These are phyloP conservation scores for Epinephelus cyanopodus DNA, from an alignment of 2,113 vertebrate genomes.

Conservation along the genomic window DNA sequence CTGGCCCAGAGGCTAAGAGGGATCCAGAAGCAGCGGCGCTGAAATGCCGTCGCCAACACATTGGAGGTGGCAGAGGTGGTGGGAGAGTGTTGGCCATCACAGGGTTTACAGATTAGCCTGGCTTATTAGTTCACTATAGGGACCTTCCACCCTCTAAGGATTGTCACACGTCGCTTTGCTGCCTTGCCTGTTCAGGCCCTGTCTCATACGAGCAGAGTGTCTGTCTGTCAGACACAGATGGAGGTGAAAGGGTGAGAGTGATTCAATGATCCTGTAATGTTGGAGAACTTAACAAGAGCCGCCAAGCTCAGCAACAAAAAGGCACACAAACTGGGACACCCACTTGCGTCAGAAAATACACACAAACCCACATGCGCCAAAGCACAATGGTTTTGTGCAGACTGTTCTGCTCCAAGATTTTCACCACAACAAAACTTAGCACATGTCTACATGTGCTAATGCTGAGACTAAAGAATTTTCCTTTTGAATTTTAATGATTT, in stretches of 20 bases:
- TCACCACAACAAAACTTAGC: slow-evolving; percentile 59
- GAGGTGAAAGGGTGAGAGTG: slow-evolving; percentile 64
- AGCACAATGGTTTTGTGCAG: slow-evolving; percentile 37
- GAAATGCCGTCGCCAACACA: slow-evolving; percentile 74
- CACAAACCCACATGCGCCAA: slow-evolving; percentile 24
- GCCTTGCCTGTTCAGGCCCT: slow-evolving; percentile 37
- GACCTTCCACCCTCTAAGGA: slow-evolving; percentile 59
- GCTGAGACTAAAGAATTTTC: slow-evolving; percentile 59
- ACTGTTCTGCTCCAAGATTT: slow-evolving; percentile 34
- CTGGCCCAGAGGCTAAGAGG: slow-evolving; percentile 74
- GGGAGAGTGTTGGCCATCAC: slow-evolving; percentile 77
- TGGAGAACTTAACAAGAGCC: slow-evolving; percentile 41
- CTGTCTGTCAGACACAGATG: slow-evolving; percentile 54
- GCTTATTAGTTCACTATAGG: slow-evolving; percentile 72
- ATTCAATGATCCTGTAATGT: slow-evolving; percentile 62
- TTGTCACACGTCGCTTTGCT: slow-evolving; percentile 64
- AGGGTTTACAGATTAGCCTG: slow-evolving; percentile 76
- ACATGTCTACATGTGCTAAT: slow-evolving; percentile 34
- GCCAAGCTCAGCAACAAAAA: slow-evolving; percentile 47
- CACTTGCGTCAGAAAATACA: slow-evolving; percentile 33
- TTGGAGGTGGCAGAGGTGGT: slow-evolving; percentile 75
- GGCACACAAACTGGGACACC: slow-evolving; percentile 32
- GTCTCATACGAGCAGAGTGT: slow-evolving; percentile 42
- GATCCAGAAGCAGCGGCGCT: slow-evolving; percentile 71
- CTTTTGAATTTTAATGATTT: slow-evolving; percentile 65